phyloP scores from a whole-genome alignment of 2,888 invertebrate species.

The Drosophila mayaguana region DNA sequence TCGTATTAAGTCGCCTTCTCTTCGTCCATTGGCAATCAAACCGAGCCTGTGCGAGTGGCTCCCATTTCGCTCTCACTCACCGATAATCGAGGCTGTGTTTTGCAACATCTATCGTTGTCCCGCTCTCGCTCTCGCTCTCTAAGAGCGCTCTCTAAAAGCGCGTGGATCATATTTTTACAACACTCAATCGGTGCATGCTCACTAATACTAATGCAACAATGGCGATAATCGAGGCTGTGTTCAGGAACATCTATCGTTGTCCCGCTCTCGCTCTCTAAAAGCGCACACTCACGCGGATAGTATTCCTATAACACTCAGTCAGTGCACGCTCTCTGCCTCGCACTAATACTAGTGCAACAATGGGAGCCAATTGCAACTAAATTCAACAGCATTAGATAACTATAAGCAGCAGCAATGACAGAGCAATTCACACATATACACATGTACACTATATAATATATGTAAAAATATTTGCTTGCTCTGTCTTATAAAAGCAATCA shows the following conservation, averaged over 20 bases:
- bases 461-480: not conserved
- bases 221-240: no score
- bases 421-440: not conserved
- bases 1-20: not conserved
- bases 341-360: not conserved
- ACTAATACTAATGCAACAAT: not conserved
- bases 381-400: not conserved
- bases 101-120: not conserved
- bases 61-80: not conserved
- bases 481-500: not conserved
- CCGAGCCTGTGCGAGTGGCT: not conserved
- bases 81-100: no score
- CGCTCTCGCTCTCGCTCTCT: not conserved
- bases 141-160: conserved; percentile 3
- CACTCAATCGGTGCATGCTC: not conserved
- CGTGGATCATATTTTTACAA: not conserved
- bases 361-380: not conserved
- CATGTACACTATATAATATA: accelerated
- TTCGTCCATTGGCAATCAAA: not conserved
- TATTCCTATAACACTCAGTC: not conserved
- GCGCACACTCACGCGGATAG: conserved; percentile 2
- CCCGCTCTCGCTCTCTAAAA: not conserved
- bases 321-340: not conserved
- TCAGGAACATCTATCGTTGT: not conserved
- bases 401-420: conserved; percentile 4